phyloP scores from a whole-genome alignment of 2,888 invertebrate species.

The Caenorhabditis panamensis region DNA sequence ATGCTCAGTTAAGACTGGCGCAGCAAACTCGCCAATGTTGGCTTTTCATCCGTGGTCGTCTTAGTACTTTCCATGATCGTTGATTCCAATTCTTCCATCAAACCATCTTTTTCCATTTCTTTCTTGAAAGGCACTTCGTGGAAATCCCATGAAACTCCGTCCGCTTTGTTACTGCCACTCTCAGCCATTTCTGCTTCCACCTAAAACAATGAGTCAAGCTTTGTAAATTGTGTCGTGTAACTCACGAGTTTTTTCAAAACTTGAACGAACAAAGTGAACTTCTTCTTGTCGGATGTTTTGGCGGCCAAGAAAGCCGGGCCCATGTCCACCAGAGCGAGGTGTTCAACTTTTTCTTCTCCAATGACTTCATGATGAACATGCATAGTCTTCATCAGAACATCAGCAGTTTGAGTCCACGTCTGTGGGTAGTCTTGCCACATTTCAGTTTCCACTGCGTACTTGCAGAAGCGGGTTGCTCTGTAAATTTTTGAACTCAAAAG shows the following conservation, averaged over 20 bases:
- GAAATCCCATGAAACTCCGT: conserved; percentile 34
- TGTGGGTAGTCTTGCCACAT: conserved; percentile 51
- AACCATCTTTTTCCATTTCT: conserved; percentile 34
- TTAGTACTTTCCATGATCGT: too few relatives aligned
- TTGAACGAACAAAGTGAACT: conserved; percentile 31
- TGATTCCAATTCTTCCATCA: conserved; percentile 17
- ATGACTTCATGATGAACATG: conserved; percentile 30
- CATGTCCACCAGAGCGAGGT: conserved; percentile 23
- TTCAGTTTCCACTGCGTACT: conserved; percentile 40
- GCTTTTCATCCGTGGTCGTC: conserved; percentile 6
- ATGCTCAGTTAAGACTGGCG: background rate
- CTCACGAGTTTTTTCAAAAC: conserved; percentile 44
- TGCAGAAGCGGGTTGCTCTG: conserved; percentile 48
- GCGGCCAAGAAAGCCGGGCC: conserved; percentile 27
- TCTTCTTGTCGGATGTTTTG: conserved; percentile 8
- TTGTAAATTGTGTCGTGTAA: background rate
- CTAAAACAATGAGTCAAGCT: conserved; percentile 21
- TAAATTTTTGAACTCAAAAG: conserved; percentile 4
- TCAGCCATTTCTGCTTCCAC: conserved; percentile 36
- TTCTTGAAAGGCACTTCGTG: conserved; percentile 11
- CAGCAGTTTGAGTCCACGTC: conserved; percentile 38
- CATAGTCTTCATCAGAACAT: conserved; percentile 38
- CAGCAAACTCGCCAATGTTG: conserved; percentile 17
- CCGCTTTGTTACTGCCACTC: background rate
- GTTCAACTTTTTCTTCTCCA: conserved; percentile 6